These are phyloP conservation scores for Polypedilum pembai DNA, from an alignment of 1,140 invertebrate species.

Conservation along the genomic window DNA sequence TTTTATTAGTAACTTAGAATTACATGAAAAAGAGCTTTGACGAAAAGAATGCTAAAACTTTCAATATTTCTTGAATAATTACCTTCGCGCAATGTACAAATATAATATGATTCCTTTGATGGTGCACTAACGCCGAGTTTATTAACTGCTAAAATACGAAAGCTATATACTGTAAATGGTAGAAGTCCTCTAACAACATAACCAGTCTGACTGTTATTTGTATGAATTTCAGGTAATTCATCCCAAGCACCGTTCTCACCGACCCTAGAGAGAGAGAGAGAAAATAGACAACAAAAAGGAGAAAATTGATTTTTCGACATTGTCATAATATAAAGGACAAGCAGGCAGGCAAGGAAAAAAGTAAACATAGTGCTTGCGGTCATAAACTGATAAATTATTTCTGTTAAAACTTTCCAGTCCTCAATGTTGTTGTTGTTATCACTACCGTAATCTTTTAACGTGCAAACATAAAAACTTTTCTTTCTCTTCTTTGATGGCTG, in stretches of 20 bases:
- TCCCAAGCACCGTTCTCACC: slow-evolving; percentile 60
- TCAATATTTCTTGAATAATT: too few relatives aligned
- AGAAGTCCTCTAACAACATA: slow-evolving; percentile 57
- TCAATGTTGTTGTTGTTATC: not conserved
- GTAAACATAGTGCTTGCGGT: not conserved
- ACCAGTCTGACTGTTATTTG: slow-evolving; percentile 56
- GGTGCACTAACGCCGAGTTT: slow-evolving; percentile 59
- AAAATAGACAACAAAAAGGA: not conserved
- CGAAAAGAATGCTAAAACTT: too few relatives aligned
- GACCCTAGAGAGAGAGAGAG: slow-evolving; percentile 45
- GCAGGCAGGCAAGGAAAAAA: not conserved
- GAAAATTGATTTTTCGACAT: slow-evolving; percentile 7
- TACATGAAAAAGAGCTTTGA: too few relatives aligned
- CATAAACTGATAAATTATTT: slow-evolving; percentile 19
- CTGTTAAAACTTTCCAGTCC: not conserved
- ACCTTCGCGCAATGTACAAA: slow-evolving; percentile 68
- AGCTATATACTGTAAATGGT: slow-evolving; percentile 70
- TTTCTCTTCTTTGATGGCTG: not conserved
- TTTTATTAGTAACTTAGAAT: too few relatives aligned
- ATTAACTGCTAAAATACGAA: slow-evolving; percentile 64
- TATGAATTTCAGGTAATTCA: slow-evolving; percentile 53
- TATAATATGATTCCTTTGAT: slow-evolving; percentile 66
- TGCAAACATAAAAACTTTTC: slow-evolving; percentile 18
- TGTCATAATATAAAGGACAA: not conserved
- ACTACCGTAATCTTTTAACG: not conserved